Evolutionary conservation across 2,113 vertebrate species (phyloP), one percentile per base, ranked within the genome.

Genomic region (Amphilophus citrinellus): DNA sequence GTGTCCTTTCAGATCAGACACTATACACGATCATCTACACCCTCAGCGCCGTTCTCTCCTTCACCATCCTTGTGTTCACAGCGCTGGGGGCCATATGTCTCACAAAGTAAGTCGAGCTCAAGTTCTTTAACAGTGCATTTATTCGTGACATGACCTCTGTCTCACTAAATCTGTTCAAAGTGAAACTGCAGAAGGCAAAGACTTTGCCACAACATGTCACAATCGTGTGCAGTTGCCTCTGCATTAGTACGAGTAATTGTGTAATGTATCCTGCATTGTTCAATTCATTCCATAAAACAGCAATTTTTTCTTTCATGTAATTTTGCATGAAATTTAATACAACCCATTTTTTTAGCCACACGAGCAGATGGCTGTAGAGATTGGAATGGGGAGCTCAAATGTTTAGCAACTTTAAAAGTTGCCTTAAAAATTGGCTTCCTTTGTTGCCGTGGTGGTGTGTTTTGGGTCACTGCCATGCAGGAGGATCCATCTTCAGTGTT

Each of bases 41-140:
- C 62, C 76, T 93, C 13, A 61, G 77, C 1, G 73, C 58, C 3
- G 22, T 84, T 59, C 84, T 91, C 5, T 56, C 20, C 62, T 39
- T 89, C 82, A 77, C 53, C 30, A 0, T 89, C 44, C 57, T 95
- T 73, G 14, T 30, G 30, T 73, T 87, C 35, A 0, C 39, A 3
- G 27, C 93, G 59, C 50, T 94, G 57, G 88, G 85, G 10, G 2
- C 76, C 15, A 2, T 93, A 30, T 92, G 83, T 58, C 3, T 94
- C 17, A 91, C 24, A 75, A 95, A 91, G 95, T 96, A 94, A 93
- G 92, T 76, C 1, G n/a, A 1, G 15, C 24, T 61, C 10, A 66
- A 58, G 15, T 27, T 18, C 27, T 79, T 6, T 58, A 10, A 50
- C 30, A 60, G 27, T 5, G 14, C 15, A 8, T 27, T 42, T 2